Evolutionary conservation across 2,888 invertebrate species (phyloP), one percentile per base, ranked within the genome.

Genomic region (Chironomus tentans): DNA sequence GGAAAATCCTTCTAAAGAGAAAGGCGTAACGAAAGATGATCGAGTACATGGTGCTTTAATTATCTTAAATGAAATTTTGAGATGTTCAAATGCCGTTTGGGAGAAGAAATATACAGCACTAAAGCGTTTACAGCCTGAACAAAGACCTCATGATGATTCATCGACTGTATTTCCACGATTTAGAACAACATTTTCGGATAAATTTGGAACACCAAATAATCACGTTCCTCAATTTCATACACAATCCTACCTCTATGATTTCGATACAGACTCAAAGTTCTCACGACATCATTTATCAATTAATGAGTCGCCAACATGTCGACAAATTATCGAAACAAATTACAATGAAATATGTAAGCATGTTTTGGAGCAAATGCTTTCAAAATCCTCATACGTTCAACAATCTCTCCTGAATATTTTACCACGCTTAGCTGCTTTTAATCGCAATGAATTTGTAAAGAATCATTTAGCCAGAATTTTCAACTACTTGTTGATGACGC

Each of bases 351-450:
- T 93, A 78, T 93, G 93, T 82, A 86, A 87, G 81, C 87, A 87
- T 84, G 92, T 95, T 3, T 87, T 97, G 84, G 89, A 89, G 61
- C 94, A 95, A 80, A 88, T 92, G 77, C 84, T 87, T 73, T 89
- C 91, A 0, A 89, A 92, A 79, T 92, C 91, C 72, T 85, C 88
- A 4, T 91, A 93, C 82, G 93, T 97, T 22, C 97, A 97, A 79
- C 93, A 94, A 81, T 91, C 93, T 0, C 84, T 99, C 13, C 87
- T 98, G 77, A 90, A 91, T 56, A 89, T 98, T 70, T 86, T 98
- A 77, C 98, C 98, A 0, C 88, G 97, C 78, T 84, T 98, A 73
- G 97, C 97, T 5, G 95, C 97, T n/a, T 97, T 98, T 80, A 92
- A 95, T 82, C 91, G 90, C 77, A 89, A 90, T 5, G 87, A 88